Percentiles rank a stretch among this genome's conserved stretches.
Conservation (phyloP, 2,888 invertebrate species). For the Caprella mutica region DNA sequence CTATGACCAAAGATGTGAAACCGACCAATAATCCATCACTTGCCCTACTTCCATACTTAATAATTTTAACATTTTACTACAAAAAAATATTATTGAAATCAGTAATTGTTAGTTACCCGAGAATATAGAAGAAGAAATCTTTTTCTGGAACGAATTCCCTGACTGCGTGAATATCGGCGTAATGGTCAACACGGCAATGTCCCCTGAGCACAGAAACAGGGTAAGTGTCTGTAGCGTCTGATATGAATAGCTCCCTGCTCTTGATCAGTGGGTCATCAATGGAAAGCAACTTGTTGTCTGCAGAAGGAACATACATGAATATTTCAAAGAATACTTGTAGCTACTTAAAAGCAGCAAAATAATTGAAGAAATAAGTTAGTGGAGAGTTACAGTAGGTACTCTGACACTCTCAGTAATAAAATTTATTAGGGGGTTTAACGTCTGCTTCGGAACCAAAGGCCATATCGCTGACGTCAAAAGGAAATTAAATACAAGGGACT, state of each 20-base stretch:
- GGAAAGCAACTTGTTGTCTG: slow-evolving; percentile 33
- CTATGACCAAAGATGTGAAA: too few species aligned
- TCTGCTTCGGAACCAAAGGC: too few species aligned
- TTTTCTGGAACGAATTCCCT: slow-evolving; percentile 43
- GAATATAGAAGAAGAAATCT: slow-evolving; percentile 48
- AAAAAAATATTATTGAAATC: background rate
- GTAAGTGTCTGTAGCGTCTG: slow-evolving; percentile 45
- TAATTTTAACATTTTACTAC: too few species aligned
- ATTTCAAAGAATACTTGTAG: background rate
- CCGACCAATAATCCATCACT: too few species aligned
- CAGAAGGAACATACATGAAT: background rate
- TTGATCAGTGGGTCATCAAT: slow-evolving; percentile 39
- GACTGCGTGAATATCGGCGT: slow-evolving; percentile 44
- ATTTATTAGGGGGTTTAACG: too few species aligned
- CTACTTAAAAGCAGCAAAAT: too few species aligned
- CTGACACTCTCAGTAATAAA: too few species aligned
- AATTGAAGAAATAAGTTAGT: too few species aligned
- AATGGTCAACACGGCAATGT: slow-evolving; percentile 46
- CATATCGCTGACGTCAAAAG: too few species aligned
- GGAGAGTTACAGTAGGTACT: too few species aligned
- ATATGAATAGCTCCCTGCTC: slow-evolving; percentile 46
- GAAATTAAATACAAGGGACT: too few species aligned
- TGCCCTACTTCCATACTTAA: too few species aligned
- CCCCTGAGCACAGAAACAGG: slow-evolving; percentile 46
- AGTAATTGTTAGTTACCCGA: slow-evolving; percentile 35